Evolutionary conservation across 2,797 vertebrate species (phyloP), one percentile per base, ranked within the genome.

Genomic region (Coranthus polyacanthus): DNA sequence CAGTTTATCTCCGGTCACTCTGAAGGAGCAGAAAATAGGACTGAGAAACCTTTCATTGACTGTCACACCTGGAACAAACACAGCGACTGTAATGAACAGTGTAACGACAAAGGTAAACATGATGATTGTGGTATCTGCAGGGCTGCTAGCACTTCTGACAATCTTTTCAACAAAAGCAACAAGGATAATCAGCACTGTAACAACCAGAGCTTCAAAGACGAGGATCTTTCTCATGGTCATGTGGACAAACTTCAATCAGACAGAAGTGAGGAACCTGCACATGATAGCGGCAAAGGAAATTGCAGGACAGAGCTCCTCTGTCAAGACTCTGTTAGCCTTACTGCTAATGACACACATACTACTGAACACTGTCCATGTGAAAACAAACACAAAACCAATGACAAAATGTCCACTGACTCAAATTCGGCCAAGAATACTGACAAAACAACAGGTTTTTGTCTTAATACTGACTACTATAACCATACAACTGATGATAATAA

Each of bases 341-440:
- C 67, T 71, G 22, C 53, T 1, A 9, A 55, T 2, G 37, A 57
- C 6, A 29, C 61, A 3, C 72, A 36, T 0, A 17, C 8, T 32
- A 32, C 51, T 2, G 68, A 69, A 45, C 50, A 9, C 24, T 50
- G 78, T 70, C 74, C 18, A 37, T 12, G 20, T 36, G 13, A n/a
- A 29, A 44, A 22, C 34, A 20, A 17, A 36, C 50, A 32, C 34
- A 32, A 16, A 0, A 5, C 24, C 11, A 38, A 4, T 0, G 47
- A 42, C 3, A 34, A 20, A 0, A 12, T 7, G 26, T 11, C 37
- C 9, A 3, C 4, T 6, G 26, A 38, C 8, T 24, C 42, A 5
- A 29, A 12, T 6, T 29, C 26, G 4, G 16, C 29, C 12, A n/a
- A 37, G 8, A 3, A 21, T 1, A 5, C 10, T 4, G 17, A 37